phyloP scores from a whole-genome alignment of 2,113 vertebrate species.

The Phalacrocorax carbo region DNA sequence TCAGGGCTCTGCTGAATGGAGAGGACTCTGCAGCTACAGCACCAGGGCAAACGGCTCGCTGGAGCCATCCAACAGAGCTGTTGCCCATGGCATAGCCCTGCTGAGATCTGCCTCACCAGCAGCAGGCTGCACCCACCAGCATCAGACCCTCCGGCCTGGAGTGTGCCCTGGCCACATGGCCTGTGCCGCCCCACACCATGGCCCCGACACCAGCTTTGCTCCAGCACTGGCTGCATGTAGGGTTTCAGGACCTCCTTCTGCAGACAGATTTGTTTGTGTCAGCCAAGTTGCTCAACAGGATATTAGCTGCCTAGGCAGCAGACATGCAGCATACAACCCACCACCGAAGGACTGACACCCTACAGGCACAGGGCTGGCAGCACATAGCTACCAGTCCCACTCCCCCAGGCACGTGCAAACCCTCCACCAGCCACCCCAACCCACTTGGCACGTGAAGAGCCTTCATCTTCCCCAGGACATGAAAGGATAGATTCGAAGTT shows the following conservation, averaged over 20 bases:
- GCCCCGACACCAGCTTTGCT: not conserved
- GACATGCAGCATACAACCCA: not conserved
- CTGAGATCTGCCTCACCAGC: not conserved
- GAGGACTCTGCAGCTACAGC: not conserved
- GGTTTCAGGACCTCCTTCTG: not conserved
- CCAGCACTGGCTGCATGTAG: not conserved
- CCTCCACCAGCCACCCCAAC: not conserved
- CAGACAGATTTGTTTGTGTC: not conserved
- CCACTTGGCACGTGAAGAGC: not conserved
- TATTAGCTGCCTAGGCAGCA: not conserved
- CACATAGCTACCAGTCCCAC: not conserved
- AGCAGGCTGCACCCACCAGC: not conserved
- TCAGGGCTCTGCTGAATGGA: not conserved
- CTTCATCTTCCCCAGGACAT: not conserved
- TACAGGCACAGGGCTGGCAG: not conserved
- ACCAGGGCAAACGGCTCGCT: not conserved
- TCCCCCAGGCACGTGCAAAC: not conserved
- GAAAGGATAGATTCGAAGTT: not conserved
- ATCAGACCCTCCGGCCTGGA: not conserved
- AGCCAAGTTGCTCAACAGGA: not conserved
- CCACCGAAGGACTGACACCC: not conserved
- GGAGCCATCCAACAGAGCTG: not conserved
- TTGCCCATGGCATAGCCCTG: not conserved
- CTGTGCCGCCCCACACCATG: not conserved
- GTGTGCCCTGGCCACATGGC: accelerated